Percentiles rank a stretch among this genome's conserved stretches.
phyloP scores from a whole-genome alignment of 1,140 invertebrate genomes.

The Teleopsis dalmanni region DNA sequence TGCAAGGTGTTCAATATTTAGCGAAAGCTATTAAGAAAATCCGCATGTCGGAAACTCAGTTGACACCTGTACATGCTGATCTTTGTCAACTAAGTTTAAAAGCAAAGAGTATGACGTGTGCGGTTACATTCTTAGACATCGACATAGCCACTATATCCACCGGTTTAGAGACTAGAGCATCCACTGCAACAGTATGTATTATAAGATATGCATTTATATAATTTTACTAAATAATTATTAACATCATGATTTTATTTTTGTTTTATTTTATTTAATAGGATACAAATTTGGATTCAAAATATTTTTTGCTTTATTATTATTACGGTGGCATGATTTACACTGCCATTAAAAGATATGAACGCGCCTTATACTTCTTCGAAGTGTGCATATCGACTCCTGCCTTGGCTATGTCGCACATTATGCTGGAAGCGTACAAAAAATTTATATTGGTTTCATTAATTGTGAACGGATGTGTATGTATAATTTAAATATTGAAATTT shows the following conservation, averaged over 20 bases:
- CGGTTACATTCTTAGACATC: conserved; percentile 77
- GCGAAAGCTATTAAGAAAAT: conserved; percentile 82
- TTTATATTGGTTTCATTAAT: conserved; percentile 88
- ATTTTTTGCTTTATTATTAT: conserved; percentile 92
- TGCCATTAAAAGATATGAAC: conserved; percentile 83
- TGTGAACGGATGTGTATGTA: conserved; percentile 75
- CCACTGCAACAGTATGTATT: conserved; percentile 20
- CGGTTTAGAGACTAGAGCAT: conserved; percentile 32
- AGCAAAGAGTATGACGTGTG: conserved; percentile 87
- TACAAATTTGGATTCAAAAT: conserved; percentile 78
- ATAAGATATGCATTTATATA: neutral
- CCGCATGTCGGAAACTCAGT: conserved; percentile 75
- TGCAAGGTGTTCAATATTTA: conserved; percentile 77
- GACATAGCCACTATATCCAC: conserved; percentile 85
- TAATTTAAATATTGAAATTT: neutral
- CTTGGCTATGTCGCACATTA: conserved; percentile 89
- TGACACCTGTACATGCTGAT: conserved; percentile 91
- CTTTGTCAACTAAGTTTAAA: conserved; percentile 86
- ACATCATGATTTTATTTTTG: neutral
- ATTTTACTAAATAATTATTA: neutral
- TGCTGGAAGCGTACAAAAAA: conserved; percentile 96
- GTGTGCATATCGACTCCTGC: conserved; percentile 88
- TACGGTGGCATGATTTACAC: conserved; percentile 97
- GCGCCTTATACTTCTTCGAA: conserved; percentile 92
- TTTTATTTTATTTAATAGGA: conserved; percentile 41